Conservation (phyloP, 1,140 invertebrate species). For the Pemphigus obesinymphae region DNA sequence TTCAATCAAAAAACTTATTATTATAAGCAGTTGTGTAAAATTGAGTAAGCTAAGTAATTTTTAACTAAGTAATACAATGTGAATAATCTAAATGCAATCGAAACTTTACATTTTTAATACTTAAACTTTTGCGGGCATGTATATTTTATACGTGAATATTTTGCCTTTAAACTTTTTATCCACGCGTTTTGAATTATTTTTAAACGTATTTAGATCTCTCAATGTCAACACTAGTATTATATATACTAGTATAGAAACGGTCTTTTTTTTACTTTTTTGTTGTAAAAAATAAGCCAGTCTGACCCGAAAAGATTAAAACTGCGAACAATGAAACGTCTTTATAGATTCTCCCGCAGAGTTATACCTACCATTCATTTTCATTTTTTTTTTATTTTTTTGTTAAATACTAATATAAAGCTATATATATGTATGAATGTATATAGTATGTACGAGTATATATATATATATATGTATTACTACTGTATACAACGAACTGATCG, state of each 20-base stretch:
- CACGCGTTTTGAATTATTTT: no score
- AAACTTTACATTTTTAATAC: no score
- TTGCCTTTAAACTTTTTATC: no score
- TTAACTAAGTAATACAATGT: no score
- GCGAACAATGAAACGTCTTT: neutral
- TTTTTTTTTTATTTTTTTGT: neutral
- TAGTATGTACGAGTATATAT: neutral
- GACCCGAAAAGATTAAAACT: conserved; percentile 22
- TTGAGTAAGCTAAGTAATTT: no score
- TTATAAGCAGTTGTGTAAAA: no score
- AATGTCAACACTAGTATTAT: neutral
- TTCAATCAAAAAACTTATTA: no score
- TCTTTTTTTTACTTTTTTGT: neutral
- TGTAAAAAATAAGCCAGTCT: neutral
- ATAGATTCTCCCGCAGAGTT: neutral
- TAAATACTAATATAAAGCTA: no score
- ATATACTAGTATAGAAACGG: neutral
- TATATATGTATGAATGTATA: neutral
- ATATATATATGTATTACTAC: neutral
- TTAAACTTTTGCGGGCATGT: no score
- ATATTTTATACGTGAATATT: no score
- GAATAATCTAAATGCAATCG: no score
- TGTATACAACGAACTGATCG: conserved; percentile 8
- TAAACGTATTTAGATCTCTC: neutral
- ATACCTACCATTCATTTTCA: neutral